These are phyloP conservation scores for Orthonyx spaldingii DNA, from an alignment of 2,113 vertebrate species.

Conservation along the genomic window DNA sequence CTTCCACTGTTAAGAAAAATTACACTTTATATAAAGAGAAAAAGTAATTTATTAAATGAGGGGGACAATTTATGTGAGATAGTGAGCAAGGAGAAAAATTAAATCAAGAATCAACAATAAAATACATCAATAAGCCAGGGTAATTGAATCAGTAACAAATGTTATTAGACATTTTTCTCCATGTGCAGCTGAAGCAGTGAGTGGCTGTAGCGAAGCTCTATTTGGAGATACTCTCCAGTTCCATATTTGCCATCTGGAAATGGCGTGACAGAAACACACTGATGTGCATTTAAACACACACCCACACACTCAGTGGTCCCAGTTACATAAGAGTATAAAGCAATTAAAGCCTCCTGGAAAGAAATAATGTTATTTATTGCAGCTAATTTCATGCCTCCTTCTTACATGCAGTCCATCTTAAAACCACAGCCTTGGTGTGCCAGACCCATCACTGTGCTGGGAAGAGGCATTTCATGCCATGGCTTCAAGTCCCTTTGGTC, in stretches of 20 bases:
- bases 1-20: background rate
- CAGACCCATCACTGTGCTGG: background rate
- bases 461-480: background rate
- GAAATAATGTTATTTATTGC: background rate
- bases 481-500: background rate
- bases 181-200: background rate
- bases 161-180: background rate
- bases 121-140: background rate
- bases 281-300: background rate
- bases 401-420: background rate
- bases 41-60: background rate
- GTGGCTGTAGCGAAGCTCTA: background rate
- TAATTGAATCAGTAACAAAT: background rate
- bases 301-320: background rate
- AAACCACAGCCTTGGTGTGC: background rate
- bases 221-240: background rate
- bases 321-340: background rate
- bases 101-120: background rate
- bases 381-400: slow-evolving; percentile 1
- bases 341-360: background rate
- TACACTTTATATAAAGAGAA: background rate
- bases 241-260: background rate
- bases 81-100: background rate
- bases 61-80: background rate
- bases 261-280: background rate